These are phyloP conservation scores for Wasmannia auropunctata DNA, from an alignment of 1,140 invertebrate species.

Conservation along the genomic window DNA sequence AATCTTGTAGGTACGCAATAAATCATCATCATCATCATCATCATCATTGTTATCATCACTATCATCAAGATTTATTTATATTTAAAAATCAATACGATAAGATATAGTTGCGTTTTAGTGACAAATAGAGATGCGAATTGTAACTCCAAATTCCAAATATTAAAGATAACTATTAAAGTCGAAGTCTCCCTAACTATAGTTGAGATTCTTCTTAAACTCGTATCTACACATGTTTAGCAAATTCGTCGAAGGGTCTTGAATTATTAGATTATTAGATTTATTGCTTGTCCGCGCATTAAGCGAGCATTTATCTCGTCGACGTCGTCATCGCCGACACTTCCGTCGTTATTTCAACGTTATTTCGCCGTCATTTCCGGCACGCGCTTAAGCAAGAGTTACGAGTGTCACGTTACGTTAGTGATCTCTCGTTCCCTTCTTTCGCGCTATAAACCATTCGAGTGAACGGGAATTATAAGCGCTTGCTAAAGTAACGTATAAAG, in stretches of 20 bases:
- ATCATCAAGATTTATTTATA: neutral
- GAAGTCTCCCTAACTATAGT: neutral
- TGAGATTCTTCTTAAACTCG: neutral
- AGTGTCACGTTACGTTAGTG: slow-evolving; percentile 61
- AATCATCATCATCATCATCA: no score
- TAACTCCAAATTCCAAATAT: neutral
- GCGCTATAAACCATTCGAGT: slow-evolving; percentile 51
- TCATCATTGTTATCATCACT: no score
- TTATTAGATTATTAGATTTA: slow-evolving; percentile 14
- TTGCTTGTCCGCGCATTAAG: slow-evolving; percentile 44
- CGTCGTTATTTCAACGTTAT: slow-evolving; percentile 78
- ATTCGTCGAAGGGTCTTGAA: slow-evolving; percentile 17
- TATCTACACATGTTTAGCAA: neutral
- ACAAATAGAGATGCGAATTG: neutral
- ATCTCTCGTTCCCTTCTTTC: slow-evolving; percentile 50
- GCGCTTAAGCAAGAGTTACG: slow-evolving; percentile 76
- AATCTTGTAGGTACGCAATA: no score
- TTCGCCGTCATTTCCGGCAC: slow-evolving; percentile 73
- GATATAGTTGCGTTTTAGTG: neutral
- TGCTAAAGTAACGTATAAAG: slow-evolving; percentile 27
- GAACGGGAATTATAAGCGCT: slow-evolving; percentile 53
- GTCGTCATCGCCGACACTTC: slow-evolving; percentile 63
- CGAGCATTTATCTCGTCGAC: slow-evolving; percentile 66
- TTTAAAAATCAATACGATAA: neutral
- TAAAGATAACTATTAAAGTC: neutral